Evolutionary conservation across 2,113 vertebrate species (phyloP).

Genomic region (Pampusana beccarii): DNA sequence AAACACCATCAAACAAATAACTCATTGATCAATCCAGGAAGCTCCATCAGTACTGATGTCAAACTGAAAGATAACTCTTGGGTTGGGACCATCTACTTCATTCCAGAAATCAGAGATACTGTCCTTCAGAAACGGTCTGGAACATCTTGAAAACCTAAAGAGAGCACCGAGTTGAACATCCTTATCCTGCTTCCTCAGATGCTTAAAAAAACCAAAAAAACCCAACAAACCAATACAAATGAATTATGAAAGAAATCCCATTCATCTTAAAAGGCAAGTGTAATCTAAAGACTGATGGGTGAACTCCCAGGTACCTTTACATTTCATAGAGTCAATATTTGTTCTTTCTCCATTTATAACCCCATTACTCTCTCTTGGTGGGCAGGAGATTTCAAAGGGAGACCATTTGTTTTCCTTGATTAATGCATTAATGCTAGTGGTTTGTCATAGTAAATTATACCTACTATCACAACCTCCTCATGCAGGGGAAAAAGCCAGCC

Average conservation of each 20-base stretch:
- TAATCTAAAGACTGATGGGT: slow-evolving; percentile 35
- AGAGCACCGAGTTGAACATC: not conserved
- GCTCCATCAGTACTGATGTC: not conserved
- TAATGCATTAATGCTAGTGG: slow-evolving; percentile 20
- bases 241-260: slow-evolving; percentile 4
- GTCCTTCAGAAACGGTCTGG: not conserved
- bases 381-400: slow-evolving; percentile 36
- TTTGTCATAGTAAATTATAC: slow-evolving; percentile 37
- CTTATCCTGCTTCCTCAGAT: not conserved
- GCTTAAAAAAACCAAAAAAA: not conserved
- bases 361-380: slow-evolving; percentile 50
- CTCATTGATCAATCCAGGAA: not conserved
- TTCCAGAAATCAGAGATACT: not conserved
- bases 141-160: not conserved
- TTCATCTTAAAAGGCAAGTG: slow-evolving; percentile 24
- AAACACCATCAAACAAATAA: not conserved
- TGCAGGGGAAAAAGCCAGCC: not conserved
- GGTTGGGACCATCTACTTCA: not conserved
- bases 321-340: slow-evolving; percentile 68
- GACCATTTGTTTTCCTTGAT: slow-evolving; percentile 34
- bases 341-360: slow-evolving; percentile 55
- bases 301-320: slow-evolving; percentile 55
- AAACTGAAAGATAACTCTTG: not conserved
- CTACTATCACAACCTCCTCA: not conserved
- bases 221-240: not conserved